phyloP scores from a whole-genome alignment of 2,888 invertebrate species.

The Sphaerolaimus hirsutus region DNA sequence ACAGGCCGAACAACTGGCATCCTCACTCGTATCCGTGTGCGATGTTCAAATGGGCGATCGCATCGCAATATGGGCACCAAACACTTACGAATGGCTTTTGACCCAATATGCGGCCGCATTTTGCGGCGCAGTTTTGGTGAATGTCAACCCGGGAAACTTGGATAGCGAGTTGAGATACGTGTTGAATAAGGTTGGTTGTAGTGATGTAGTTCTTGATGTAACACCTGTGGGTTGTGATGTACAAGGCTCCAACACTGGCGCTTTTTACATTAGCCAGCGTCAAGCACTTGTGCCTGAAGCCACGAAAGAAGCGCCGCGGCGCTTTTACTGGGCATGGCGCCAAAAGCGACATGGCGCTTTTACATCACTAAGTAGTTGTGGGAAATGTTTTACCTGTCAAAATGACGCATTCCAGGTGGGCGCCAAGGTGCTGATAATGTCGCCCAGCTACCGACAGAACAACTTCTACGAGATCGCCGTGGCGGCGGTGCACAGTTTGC shows the following conservation, averaged over 20 bases:
- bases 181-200: slow-evolving; percentile 39
- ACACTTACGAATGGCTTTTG: slow-evolving; percentile 49
- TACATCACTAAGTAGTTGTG: not conserved
- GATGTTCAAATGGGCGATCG: slow-evolving; percentile 46
- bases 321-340: no score
- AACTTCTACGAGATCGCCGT: slow-evolving; percentile 43
- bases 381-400: not conserved
- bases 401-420: slow-evolving; percentile 27
- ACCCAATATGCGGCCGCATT: slow-evolving; percentile 45
- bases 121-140: slow-evolving; percentile 47
- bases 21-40: slow-evolving; percentile 44
- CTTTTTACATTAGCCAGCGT: no score
- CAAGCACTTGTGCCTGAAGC: no score
- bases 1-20: slow-evolving; percentile 45
- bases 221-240: not conserved
- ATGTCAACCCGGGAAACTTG: slow-evolving; percentile 49
- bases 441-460: slow-evolving; percentile 39
- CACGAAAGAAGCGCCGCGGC: no score
- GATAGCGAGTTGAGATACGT: slow-evolving; percentile 45
- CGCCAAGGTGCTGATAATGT: slow-evolving; percentile 42
- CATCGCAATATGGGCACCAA: slow-evolving; percentile 55
- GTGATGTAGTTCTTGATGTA: no score
- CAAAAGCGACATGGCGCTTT: no score
- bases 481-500: slow-evolving; percentile 37
- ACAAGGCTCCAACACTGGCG: no score